Base-by-base conservation (phyloP, 2,888 invertebrate species). In the Sinotaia quadrata region DNA sequence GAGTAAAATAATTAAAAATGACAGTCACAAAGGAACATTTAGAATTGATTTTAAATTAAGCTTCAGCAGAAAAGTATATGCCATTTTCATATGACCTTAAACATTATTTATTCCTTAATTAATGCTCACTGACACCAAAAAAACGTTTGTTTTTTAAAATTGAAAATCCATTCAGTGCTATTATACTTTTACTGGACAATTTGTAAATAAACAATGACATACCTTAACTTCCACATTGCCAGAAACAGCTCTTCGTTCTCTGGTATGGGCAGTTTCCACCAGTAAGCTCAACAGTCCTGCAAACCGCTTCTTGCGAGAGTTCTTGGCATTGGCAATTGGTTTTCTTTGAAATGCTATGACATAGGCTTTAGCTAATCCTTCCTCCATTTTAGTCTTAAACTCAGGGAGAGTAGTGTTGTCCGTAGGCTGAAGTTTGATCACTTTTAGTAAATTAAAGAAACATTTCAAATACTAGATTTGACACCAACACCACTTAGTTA, bases 311-410 rank as follows among this genome's bases (percentile, higher is more conserved):
- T 71, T 60, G 31, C 72, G 61, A 31, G 60, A 63, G 8, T 75
- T 60, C 18, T 72, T 72, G 12, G 75, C 68, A 36, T 74, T 77
- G 21, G 69, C 70, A 3, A 78, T 78, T 33, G 73, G 68, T 59
- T 78, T 65, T 36, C 79, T 69, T 4, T 69, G 31, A 59, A 76
- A 79, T 4, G 79, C 81, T 24, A 74, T 61, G 29, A 70, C 58
- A 60, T 72, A 79, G 8, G 78, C 78, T 31, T 57, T 34, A 2
- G 78, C 78, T 29, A 82, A 60, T 12, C 76, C 71, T 1, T 27
- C 4, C 47, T 82, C 80, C 60, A 78, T 70, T 4, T 71, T 72
- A 3, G 49, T 47, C 15, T 71, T 56, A 58, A 82, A 82, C 0
- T 58, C 47, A 0, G 65, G 56, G 12, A 68, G 66, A 0, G 67